Conservation (phyloP, 1,140 invertebrate species). For the Heliconius eleuchia region DNA sequence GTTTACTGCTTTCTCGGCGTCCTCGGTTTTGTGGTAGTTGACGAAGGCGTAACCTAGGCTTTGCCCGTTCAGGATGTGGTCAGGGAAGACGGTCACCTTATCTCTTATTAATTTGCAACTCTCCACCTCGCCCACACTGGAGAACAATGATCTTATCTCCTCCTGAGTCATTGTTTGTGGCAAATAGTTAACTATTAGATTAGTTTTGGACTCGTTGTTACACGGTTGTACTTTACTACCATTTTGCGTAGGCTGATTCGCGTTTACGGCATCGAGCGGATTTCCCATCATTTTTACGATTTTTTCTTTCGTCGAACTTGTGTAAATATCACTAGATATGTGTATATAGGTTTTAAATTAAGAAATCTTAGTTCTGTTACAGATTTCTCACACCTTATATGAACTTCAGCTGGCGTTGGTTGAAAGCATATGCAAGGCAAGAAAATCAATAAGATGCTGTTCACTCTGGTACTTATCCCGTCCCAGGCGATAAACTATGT, state of each 20-base stretch:
- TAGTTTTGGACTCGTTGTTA: conserved; percentile 85
- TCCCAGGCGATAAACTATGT: conserved; percentile 60
- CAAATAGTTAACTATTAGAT: conserved; percentile 95
- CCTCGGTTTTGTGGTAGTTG: conserved; percentile 91
- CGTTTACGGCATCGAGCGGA: conserved; percentile 77
- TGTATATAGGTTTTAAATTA: conserved; percentile 38
- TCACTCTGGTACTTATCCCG: conserved; percentile 76
- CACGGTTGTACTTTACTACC: conserved; percentile 83
- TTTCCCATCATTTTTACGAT: conserved; percentile 80
- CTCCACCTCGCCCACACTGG: conserved; percentile 93
- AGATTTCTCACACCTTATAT: conserved; percentile 59
- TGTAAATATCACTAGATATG: conserved; percentile 6
- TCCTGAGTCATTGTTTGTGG: conserved; percentile 96
- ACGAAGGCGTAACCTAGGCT: conserved; percentile 95
- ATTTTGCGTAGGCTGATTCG: conserved; percentile 81
- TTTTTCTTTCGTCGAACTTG: neutral
- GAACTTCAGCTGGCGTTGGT: conserved; percentile 75
- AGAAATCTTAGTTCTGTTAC: conserved; percentile 61
- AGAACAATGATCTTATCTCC: conserved; percentile 92
- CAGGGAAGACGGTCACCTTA: conserved; percentile 89
- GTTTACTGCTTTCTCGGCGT: conserved; percentile 93
- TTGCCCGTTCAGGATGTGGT: conserved; percentile 86
- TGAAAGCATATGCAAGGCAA: conserved; percentile 79
- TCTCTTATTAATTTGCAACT: conserved; percentile 95
- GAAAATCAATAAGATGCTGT: conserved; percentile 81